Evolutionary conservation across 1,140 invertebrate species (phyloP), one percentile per base, ranked within the genome.

Genomic region (Ips typographus): DNA sequence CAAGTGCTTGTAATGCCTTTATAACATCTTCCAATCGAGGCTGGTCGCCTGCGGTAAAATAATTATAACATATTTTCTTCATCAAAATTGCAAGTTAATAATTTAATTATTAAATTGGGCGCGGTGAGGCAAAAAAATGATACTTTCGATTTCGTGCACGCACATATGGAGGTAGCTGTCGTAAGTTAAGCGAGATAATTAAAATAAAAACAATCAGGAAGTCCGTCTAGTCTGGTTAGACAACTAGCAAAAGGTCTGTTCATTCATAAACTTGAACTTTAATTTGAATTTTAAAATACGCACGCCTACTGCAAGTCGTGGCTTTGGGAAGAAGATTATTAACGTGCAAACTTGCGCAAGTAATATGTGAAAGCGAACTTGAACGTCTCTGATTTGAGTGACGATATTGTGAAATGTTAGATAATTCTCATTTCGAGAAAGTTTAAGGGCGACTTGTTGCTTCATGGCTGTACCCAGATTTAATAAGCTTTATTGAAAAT

Each of bases 291-390:
- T 49, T 49, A 49, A 49, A 49, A 8, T 49, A 8, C 44, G 44
- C 22, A 49, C 44, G 22, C 22, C 7, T 8, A 49, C 22, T 22
- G 22, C 22, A 22, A 22, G 22, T 22, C 22, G 22, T 49, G 3
- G 7, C 22, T 49, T 22, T 49, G 22, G 7, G 22, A 49, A 49
- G 44, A 49, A 49, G 44, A 49, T 49, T 49, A 22, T 22, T 49
- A 2, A 59, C 39, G 40, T 41, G 39, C 39, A 59, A 42, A 6
- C n/a, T 59, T 59, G 57, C 57, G 42, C 57, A 59, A 40, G 57
- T 8, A 4, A 59, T n/a, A 59, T 41, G 57, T 41, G 57, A 59
- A 59, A 59, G 57, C 36, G 57, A 8, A 41, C 57, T 59, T 59
- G 57, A 59, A 55, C 22, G 42, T 59, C 6, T 59, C 40, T 41